A percentile compares a stretch with the other conserved stretches of the same genome.
Evolutionary conservation across 2,797 vertebrate genomes (phyloP).

Genomic region (Sebastolobus altivelis): DNA sequence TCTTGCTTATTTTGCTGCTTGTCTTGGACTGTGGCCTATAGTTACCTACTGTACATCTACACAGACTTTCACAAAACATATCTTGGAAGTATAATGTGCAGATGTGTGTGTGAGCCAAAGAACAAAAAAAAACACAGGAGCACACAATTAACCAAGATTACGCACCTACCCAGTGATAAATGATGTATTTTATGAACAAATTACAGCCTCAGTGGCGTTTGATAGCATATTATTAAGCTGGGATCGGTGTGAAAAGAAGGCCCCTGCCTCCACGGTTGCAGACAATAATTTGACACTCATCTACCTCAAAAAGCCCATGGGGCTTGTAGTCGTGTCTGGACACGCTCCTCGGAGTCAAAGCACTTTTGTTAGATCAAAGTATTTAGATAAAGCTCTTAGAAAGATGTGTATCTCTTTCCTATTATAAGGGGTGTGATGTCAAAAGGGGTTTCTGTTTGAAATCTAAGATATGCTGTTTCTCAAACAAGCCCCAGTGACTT

Average conservation of each 20-base stretch:
- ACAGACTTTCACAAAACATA: conserved; percentile 7
- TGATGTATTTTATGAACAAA: conserved; percentile 41
- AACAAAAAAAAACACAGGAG: not conserved
- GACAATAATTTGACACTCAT: conserved; percentile 72
- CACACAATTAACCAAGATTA: conserved; percentile 25
- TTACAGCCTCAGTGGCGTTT: conserved; percentile 43
- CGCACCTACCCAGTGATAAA: conserved; percentile 12
- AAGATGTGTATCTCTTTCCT: conserved; percentile 39
- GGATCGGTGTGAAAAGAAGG: conserved; percentile 54
- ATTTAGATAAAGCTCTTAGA: conserved; percentile 48
- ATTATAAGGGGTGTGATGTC: conserved; percentile 1
- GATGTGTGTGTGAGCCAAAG: not conserved
- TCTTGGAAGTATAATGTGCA: not conserved
- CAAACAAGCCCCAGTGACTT: not conserved
- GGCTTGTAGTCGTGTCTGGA: conserved; percentile 68
- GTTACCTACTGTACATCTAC: not conserved
- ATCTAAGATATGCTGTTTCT: conserved; percentile 3
- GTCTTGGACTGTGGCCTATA: conserved; percentile 3
- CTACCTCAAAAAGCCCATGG: conserved; percentile 49
- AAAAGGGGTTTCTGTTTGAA: conserved; percentile 12
- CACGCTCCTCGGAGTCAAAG: conserved; percentile 59
- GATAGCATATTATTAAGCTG: conserved; percentile 55
- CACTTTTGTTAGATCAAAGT: conserved; percentile 70
- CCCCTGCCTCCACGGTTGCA: conserved; percentile 40
- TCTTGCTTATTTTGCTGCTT: too few relatives aligned